Evolutionary conservation across 35 echinoderm and acorn worm species (phyloP).

Genomic region (Lytechinus variegatus): DNA sequence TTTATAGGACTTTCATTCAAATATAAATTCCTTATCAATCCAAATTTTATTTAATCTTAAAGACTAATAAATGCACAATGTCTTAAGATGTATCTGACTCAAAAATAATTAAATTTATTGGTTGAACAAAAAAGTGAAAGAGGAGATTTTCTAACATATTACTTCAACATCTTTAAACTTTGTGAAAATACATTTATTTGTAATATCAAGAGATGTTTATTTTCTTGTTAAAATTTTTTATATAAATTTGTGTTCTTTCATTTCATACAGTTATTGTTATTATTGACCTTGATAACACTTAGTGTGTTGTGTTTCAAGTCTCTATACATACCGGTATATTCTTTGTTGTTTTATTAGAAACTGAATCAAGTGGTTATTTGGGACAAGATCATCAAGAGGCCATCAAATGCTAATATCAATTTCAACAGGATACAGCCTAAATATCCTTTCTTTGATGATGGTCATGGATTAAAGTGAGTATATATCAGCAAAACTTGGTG

Average conservation of each 20-base stretch:
- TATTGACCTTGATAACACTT: too few species aligned
- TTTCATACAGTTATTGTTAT: not conserved
- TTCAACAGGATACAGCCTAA: conserved; percentile 82
- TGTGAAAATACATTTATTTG: not conserved
- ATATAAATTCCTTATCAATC: too few species aligned
- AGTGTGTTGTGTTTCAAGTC: too few species aligned
- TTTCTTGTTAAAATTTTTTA: not conserved
- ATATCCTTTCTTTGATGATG: conserved; percentile 98
- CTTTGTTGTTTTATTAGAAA: conserved; percentile 60
- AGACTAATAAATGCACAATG: too few species aligned
- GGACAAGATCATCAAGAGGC: conserved; percentile 95
- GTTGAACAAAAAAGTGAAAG: too few species aligned
- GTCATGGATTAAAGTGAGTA: conserved; percentile 88
- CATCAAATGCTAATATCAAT: conserved; percentile 81
- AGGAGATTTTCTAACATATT: not conserved
- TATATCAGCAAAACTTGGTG: not conserved
- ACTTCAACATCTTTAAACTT: not conserved
- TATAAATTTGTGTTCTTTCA: not conserved
- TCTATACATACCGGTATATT: not conserved
- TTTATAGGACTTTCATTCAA: too few species aligned
- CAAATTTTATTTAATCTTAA: too few species aligned
- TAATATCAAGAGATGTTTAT: not conserved
- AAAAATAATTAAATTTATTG: too few species aligned
- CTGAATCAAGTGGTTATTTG: conserved; percentile 97
- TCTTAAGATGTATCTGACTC: too few species aligned